A percentile compares a stretch with the other conserved stretches of the same genome.
Conservation (phyloP, 2,888 invertebrate species). For the Saturnia japonica region DNA sequence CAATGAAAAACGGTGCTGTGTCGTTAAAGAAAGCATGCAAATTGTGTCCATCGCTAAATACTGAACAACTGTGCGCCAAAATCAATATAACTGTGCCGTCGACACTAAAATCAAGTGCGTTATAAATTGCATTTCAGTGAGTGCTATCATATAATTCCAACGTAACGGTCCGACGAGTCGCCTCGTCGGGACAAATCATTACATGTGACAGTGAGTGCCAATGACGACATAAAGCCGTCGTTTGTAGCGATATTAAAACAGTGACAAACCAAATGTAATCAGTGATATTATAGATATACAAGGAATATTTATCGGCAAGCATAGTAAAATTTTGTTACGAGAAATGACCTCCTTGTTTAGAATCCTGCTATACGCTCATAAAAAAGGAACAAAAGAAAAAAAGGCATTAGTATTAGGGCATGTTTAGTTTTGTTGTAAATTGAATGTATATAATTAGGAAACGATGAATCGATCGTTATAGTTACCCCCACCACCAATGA, state of each 20-base stretch:
- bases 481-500: slow-evolving; percentile 58
- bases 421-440: slow-evolving; percentile 24
- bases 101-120: slow-evolving; percentile 79
- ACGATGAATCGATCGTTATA: slow-evolving; percentile 34
- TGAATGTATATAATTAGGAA: slow-evolving; percentile 11
- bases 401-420: slow-evolving; percentile 65
- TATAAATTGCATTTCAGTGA: slow-evolving; percentile 82
- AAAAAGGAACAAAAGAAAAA: slow-evolving; percentile 75
- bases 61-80: slow-evolving; percentile 82
- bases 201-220: slow-evolving; percentile 88
- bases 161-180: slow-evolving; percentile 54
- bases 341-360: slow-evolving; percentile 78
- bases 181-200: slow-evolving; percentile 81
- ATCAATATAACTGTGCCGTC: slow-evolving; percentile 81
- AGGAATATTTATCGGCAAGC: slow-evolving; percentile 75
- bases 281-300: slow-evolving; percentile 66
- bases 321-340: slow-evolving; percentile 76
- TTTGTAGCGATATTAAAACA: slow-evolving; percentile 54
- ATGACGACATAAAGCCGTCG: slow-evolving; percentile 58
- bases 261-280: slow-evolving; percentile 57
- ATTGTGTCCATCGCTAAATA: slow-evolving; percentile 82
- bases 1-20: slow-evolving; percentile 80
- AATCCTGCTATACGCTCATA: slow-evolving; percentile 81
- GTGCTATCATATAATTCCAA: slow-evolving; percentile 74
- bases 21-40: slow-evolving; percentile 81